A percentile compares a stretch with the other conserved stretches of the same genome.
phyloP scores from a whole-genome alignment of 2,888 invertebrate genomes.

The Tachystola acroxantha region DNA sequence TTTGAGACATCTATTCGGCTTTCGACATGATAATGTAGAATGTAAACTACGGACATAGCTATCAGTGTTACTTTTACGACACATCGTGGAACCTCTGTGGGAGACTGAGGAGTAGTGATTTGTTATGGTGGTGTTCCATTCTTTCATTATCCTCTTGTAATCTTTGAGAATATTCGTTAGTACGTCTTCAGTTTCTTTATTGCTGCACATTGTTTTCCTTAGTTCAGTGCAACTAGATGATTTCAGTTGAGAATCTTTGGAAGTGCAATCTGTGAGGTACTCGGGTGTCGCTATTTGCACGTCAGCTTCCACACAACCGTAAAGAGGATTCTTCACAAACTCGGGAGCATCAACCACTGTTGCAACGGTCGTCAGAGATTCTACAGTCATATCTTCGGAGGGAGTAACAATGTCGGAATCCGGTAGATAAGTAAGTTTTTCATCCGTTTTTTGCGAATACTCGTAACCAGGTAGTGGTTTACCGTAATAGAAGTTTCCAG shows the following conservation, averaged over 20 bases:
- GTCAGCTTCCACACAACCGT: constrained; percentile 55
- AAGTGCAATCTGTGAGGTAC: constrained; percentile 39
- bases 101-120: constrained; percentile 54
- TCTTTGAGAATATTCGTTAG: constrained; percentile 55
- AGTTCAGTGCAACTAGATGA: constrained; percentile 66
- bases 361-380: constrained; percentile 50
- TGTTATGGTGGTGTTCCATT: constrained; percentile 66
- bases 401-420: constrained; percentile 63
- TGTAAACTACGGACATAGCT: constrained; percentile 54
- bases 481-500: constrained; percentile 71
- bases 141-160: constrained; percentile 69
- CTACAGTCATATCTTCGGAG: constrained; percentile 58
- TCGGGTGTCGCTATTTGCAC: constrained; percentile 45
- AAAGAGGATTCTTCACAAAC: constrained; percentile 61
- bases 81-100: constrained; percentile 40
- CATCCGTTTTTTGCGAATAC: constrained; percentile 52
- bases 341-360: constrained; percentile 61
- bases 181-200: constrained; percentile 41
- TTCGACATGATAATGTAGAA: constrained; percentile 56
- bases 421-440: constrained; percentile 61
- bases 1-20: constrained; percentile 42
- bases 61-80: constrained; percentile 46
- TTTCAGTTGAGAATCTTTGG: constrained; percentile 60
- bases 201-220: constrained; percentile 50
- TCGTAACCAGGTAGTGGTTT: constrained; percentile 62